Evolutionary conservation across 2,113 vertebrate species (phyloP), one percentile per base, ranked within the genome.

Genomic region (Aldabrachelys gigantea): DNA sequence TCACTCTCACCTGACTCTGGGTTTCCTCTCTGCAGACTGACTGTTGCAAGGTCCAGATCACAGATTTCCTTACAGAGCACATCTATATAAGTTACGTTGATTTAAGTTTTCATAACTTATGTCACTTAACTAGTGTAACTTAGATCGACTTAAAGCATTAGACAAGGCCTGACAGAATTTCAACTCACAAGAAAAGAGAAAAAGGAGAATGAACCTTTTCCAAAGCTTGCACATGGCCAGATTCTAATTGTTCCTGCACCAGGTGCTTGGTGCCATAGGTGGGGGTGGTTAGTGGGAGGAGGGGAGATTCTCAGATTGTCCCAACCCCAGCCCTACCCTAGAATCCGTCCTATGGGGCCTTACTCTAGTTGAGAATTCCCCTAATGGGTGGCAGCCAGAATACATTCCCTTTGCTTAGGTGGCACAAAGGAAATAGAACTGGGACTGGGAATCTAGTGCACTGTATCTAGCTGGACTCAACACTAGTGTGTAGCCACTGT

Each of bases 281-380:
- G 35, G 16, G 62, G 31, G 8, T 69, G 29, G 59, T 29, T 4
- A 89, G 17, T 35, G 91, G 81, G 72, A 11, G 2, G 72, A 4
- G 79, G 10, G 72, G 2, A 35, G 1, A 5, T 16, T 5, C 35
- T 75, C 9, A 3, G 57, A 22, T 0, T 0, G 12, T 56, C 91
- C n/a, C 27, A 94, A 38, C 6, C 27, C 25, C 2, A 80, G 41
- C 10, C 52, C 52, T 85, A 9, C 8, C 41, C 59, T 85, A 11
- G 3, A 62, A 54, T 0, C 0, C 21, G 11, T 57, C 24, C 11
- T 59, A 91, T 88, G 13, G 8, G 38, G 82, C 25, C 9, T n/a
- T 69, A 69, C 35, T 3, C 35, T 17, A n/a, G 8, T 17, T 69
- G 62, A 69, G 35, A 69, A 69, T n/a, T 69, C 35, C 62, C 62